Evolutionary conservation across 2,888 invertebrate genomes (phyloP), one percentile per base, ranked within the genome.

Genomic region (Chalcis sispes): DNA sequence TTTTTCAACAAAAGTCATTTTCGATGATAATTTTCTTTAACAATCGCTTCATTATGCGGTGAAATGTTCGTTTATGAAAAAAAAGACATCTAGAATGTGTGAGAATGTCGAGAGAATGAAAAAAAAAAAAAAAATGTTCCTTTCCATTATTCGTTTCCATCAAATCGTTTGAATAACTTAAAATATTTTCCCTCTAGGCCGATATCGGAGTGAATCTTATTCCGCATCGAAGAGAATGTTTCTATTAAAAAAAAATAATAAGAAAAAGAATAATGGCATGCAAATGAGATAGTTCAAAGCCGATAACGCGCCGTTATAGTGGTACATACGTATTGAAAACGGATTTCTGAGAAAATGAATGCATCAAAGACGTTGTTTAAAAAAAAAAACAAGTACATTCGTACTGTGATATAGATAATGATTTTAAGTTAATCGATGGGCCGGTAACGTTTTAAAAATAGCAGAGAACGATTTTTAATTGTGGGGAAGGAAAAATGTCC

Each of bases 181-280:
- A 18, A 2, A 42, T 29, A 10, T 32, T 23, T 15, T 2, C 32
- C 50, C 64, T 64, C 20, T 29, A 50, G 64, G 27, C 62, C 2
- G 3, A 20, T 8, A 1, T 32, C 32, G n/a, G 32, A 3, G 29
- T 10, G 7, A 13, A 32, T 18, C 56, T 56, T n/a, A n/a, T n/a
- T n/a, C n/a, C n/a, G n/a, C n/a, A n/a, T n/a, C 56, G 32, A 56
- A 56, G 32, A 56, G 29, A 25, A 56, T 15, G 32, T 32, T 32
- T 32, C 59, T 59, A 40, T 59, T 23, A 32, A 32, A 32, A 15
- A 58, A n/a, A 59, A n/a, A n/a, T 29, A 29, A 64, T 18, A 48
- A 15, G 42, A 13, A 42, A 2, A 15, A 3, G 48, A 8, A 29
- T 64, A 18, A 64, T 42, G n/a, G n/a, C 29, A 27, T 48, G 46